phyloP scores from a whole-genome alignment of 2,113 vertebrate species.

The Cavia porcellus region DNA sequence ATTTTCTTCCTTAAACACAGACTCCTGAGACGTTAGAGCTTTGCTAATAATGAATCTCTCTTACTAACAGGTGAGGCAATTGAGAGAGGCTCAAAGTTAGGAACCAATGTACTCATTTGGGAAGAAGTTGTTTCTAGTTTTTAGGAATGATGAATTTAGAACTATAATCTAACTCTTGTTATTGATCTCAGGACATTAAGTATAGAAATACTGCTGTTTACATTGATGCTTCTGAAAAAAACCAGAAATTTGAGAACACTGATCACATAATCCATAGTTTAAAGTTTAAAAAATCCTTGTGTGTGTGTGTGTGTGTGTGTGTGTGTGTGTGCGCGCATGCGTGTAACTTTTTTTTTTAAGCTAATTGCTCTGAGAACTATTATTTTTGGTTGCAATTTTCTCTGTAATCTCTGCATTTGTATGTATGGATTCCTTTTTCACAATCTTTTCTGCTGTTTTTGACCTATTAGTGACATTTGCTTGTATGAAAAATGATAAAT shows the following conservation, averaged over 20 bases:
- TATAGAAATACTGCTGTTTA: neutral
- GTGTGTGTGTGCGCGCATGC: neutral
- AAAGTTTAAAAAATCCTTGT: neutral
- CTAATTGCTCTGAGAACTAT: neutral
- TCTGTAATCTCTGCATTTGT: neutral
- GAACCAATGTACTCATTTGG: neutral
- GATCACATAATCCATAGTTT: neutral
- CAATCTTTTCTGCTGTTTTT: conserved; percentile 5
- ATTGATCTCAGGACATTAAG: neutral
- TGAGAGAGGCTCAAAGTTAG: neutral
- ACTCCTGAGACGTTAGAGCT: neutral
- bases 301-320: neutral
- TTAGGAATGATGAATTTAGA: conserved; percentile 25
- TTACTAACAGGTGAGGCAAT: neutral
- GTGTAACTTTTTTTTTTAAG: neutral
- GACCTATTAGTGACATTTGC: conserved; percentile 45
- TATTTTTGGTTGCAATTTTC: conserved; percentile 7
- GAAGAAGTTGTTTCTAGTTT: neutral
- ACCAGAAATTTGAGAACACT: neutral
- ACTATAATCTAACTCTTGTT: neutral
- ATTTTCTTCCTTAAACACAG: neutral
- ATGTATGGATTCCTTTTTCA: neutral
- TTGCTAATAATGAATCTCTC: neutral
- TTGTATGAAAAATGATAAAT: conserved; percentile 53
- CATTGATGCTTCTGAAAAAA: neutral